Evolutionary conservation across 2,797 vertebrate species (phyloP).

Genomic region (Acropternis orthonyx): DNA sequence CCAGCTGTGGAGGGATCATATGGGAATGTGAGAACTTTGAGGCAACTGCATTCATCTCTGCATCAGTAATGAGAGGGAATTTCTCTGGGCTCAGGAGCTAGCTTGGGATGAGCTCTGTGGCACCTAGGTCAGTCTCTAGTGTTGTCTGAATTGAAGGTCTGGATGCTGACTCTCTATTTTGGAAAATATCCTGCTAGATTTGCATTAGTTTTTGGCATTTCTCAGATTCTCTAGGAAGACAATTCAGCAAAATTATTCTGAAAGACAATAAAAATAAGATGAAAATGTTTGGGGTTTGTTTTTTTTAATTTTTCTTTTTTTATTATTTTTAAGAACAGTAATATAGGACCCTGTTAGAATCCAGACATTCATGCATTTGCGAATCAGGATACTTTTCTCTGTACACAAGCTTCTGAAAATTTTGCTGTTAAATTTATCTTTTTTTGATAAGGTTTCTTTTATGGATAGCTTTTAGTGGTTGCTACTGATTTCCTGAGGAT

Average conservation of each 20-base stretch:
- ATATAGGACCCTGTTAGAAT: not conserved
- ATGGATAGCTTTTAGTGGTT: not conserved
- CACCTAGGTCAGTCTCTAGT: not conserved
- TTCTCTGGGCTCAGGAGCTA: not conserved
- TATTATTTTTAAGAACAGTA: not conserved
- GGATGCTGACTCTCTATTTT: not conserved
- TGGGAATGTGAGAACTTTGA: fast-evolving
- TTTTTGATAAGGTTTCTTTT: not conserved
- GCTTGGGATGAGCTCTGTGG: not conserved
- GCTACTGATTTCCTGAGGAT: not conserved
- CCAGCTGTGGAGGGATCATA: fast-evolving
- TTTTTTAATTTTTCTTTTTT: not conserved
- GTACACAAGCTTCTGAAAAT: not conserved
- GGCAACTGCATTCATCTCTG: fast-evolving
- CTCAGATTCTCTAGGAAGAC: conserved; percentile 25
- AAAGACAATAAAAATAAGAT: not conserved
- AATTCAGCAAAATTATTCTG: not conserved
- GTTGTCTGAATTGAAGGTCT: not conserved
- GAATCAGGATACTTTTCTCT: not conserved
- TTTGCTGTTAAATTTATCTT: not conserved
- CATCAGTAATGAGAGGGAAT: not conserved
- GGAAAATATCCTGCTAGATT: conserved; percentile 2
- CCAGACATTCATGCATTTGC: not conserved
- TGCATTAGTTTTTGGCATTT: conserved; percentile 15
- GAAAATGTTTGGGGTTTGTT: not conserved